Conservation (phyloP, 2,113 vertebrate genomes). For the Gymnarchus niloticus region DNA sequence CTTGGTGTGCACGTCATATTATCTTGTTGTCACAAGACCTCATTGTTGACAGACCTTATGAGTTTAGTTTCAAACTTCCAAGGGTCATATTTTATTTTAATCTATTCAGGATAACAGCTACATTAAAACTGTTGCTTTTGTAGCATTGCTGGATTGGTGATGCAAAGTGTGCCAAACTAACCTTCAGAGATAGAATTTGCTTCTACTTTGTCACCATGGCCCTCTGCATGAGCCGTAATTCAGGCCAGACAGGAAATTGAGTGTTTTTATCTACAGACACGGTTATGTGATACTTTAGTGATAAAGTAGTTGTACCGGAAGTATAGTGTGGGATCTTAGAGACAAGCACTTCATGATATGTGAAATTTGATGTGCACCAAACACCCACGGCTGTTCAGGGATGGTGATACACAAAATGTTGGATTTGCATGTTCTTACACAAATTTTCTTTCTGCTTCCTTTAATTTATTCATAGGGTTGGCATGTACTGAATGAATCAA, state of each 20-base stretch:
- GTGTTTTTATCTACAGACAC: not conserved
- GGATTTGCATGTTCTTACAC: not conserved
- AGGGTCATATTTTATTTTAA: no score
- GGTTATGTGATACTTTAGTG: not conserved
- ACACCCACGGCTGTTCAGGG: not conserved
- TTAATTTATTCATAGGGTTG: not conserved
- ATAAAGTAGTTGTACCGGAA: not conserved
- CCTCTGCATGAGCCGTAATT: not conserved
- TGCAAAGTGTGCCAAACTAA: not conserved
- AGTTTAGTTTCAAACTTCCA: not conserved
- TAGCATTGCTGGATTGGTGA: not conserved
- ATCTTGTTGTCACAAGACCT: no score
- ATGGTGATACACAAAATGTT: no score
- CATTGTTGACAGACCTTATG: not conserved
- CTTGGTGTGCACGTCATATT: not conserved
- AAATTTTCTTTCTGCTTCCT: not conserved
- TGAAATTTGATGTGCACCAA: not conserved
- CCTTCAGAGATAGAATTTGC: not conserved
- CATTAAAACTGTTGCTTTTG: not conserved
- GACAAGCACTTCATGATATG: not conserved
- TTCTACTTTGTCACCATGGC: not conserved
- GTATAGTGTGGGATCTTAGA: not conserved
- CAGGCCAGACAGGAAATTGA: not conserved
- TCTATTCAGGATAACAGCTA: not conserved
- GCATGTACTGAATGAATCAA: not conserved